Evolutionary conservation across 2,797 vertebrate genomes (phyloP), one percentile per base, ranked within the genome.

Genomic region (Karalla daura): DNA sequence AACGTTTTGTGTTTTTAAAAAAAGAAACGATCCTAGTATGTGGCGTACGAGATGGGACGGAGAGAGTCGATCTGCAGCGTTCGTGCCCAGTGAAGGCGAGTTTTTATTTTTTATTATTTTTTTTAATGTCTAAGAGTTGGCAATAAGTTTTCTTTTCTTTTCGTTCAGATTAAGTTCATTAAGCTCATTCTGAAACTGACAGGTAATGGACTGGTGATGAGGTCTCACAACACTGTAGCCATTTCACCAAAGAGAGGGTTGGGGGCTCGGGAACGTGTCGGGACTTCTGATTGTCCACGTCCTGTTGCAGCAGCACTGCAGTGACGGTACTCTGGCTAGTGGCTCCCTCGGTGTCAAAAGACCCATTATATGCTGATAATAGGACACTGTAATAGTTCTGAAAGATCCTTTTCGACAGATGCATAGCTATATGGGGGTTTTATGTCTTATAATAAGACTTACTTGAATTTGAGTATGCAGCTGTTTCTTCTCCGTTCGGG

Each of bases 381-480:
- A 75, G 91, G 91, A 94, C 91, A 91, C 90, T 92, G 93, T 92
- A 93, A 89, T 82, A 73, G 81, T 89, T 92, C 65, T 81, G 76
- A 84, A 81, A 84, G n/a, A n/a, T 70, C 86, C 70, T 78, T 89
- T 91, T 90, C 89, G 91, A 88, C 90, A 91, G 76, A 91, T 88
- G 76, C 88, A 91, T 91, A 70, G 65, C 81, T 86, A 82, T 80
- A n/a, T n/a, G n/a, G 83, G 85, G 87, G 83, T 81, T 90, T 90
- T 94, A 93, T 94, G 94, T 95, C 94, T 94, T 94, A 94, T 92
- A 94, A 74, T 95, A 94, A 95, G 94, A 95, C 94, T 91, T 93
- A 92, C 92, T 94, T 94, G 90, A 94, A 93, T 88, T 85, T 92
- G 84, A 90, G 83, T 91, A 91, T 93, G 91, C 91, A 93, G 90